These are phyloP conservation scores for Aeoliscus strigatus DNA, from an alignment of 2,797 vertebrate species.

Conservation along the genomic window DNA sequence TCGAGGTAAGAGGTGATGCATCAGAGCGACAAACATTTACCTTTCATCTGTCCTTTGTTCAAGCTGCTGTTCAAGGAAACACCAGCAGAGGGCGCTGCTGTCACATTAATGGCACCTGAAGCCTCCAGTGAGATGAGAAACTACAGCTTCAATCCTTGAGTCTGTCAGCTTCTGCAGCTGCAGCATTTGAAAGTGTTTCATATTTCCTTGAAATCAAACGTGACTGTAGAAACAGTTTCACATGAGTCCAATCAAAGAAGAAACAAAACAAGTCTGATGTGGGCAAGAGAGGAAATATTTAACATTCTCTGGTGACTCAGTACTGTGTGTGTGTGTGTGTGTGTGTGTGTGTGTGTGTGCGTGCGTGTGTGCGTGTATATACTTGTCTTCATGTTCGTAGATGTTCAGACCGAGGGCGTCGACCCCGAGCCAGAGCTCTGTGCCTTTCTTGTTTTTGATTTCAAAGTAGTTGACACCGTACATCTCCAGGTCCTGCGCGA, in stretches of 20 bases:
- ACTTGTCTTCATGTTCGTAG: constrained; percentile 98
- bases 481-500: constrained; percentile 97
- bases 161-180: too few relatives aligned
- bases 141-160: too few relatives aligned
- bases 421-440: constrained; percentile 94
- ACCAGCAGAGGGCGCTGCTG: constrained; percentile 22
- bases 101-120: constrained; percentile 1
- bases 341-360: background rate
- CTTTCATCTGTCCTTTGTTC: background rate
- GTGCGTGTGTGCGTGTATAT: constrained; percentile 47
- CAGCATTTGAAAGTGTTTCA: too few relatives aligned
- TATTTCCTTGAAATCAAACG: too few relatives aligned
- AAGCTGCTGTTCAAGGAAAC: background rate
- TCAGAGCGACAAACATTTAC: too few relatives aligned
- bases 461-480: constrained; percentile 99
- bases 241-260: too few relatives aligned
- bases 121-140: background rate
- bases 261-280: too few relatives aligned
- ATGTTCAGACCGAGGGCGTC: constrained; percentile 96
- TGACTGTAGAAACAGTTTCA: too few relatives aligned
- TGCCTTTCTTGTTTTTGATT: constrained; percentile 98
- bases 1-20: background rate
- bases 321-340: background rate
- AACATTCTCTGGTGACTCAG: background rate
- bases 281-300: too few relatives aligned